These are phyloP conservation scores for Oreochromis mossambicus DNA, from an alignment of 2,797 vertebrate species.

Conservation along the genomic window DNA sequence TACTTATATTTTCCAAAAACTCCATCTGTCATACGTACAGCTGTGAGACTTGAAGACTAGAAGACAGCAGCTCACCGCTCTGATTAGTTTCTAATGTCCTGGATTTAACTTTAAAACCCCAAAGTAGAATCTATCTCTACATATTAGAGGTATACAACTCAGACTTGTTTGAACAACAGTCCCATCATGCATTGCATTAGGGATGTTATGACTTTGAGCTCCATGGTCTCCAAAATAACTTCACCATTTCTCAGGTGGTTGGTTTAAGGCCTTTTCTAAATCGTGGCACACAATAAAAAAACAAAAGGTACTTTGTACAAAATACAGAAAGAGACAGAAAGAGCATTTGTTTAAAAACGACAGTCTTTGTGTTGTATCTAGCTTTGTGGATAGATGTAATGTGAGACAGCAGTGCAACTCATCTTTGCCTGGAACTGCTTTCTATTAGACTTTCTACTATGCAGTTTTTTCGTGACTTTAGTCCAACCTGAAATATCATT, in stretches of 20 bases:
- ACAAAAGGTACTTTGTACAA: background rate
- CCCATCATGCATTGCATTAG: background rate
- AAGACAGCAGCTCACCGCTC: background rate
- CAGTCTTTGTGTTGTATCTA: background rate
- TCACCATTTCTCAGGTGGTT: background rate
- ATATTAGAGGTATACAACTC: background rate
- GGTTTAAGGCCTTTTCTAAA: background rate
- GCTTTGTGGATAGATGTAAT: background rate
- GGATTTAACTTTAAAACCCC: background rate
- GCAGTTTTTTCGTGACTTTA: background rate
- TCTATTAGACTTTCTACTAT: background rate
- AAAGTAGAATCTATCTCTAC: background rate
- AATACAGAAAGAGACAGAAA: background rate
- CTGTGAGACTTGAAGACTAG: background rate
- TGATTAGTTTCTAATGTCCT: background rate
- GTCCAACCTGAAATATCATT: background rate
- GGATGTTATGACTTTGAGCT: background rate
- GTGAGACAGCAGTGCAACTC: background rate
- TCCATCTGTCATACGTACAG: background rate
- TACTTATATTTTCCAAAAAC: background rate
- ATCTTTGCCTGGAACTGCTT: background rate
- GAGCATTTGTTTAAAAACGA: background rate
- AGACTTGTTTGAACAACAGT: background rate
- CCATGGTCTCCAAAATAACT: background rate
- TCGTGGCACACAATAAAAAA: background rate